A percentile compares a stretch with the other conserved stretches of the same genome.
Conservation (phyloP, 92 coral and sea anemone genomes). For the Pocillopora meandrina region DNA sequence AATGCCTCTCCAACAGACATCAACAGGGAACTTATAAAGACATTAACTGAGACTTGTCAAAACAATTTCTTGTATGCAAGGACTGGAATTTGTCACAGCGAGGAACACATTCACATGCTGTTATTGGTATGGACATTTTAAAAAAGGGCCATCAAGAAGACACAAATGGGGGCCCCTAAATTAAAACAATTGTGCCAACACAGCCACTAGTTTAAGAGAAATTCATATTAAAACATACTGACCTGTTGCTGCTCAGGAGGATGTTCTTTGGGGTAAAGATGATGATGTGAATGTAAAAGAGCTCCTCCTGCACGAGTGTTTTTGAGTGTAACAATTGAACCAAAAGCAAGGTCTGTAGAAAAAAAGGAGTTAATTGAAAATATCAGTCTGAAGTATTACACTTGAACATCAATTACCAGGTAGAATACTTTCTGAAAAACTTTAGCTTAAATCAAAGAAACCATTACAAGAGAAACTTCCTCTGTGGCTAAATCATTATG, state of each 20-base stretch:
- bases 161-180: neutral
- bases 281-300: conserved; percentile 90
- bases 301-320: conserved; percentile 96
- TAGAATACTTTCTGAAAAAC: too few species aligned
- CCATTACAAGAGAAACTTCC: too few species aligned
- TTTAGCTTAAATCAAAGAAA: too few species aligned
- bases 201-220: too few species aligned
- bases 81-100: too few species aligned
- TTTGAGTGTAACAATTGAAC: conserved; percentile 89
- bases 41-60: neutral
- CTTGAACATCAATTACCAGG: too few species aligned
- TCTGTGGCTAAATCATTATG: too few species aligned
- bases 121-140: too few species aligned
- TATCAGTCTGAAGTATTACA: neutral
- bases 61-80: too few species aligned
- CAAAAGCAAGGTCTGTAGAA: conserved; percentile 90
- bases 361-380: neutral
- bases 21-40: neutral
- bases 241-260: conserved; percentile 97
- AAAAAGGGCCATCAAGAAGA: neutral
- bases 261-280: conserved; percentile 94
- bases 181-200: too few species aligned
- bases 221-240: neutral
- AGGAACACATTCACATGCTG: too few species aligned
- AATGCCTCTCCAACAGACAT: neutral